phyloP scores from a whole-genome alignment of 2,113 vertebrate genomes.

The Paramormyrops kingsleyae region DNA sequence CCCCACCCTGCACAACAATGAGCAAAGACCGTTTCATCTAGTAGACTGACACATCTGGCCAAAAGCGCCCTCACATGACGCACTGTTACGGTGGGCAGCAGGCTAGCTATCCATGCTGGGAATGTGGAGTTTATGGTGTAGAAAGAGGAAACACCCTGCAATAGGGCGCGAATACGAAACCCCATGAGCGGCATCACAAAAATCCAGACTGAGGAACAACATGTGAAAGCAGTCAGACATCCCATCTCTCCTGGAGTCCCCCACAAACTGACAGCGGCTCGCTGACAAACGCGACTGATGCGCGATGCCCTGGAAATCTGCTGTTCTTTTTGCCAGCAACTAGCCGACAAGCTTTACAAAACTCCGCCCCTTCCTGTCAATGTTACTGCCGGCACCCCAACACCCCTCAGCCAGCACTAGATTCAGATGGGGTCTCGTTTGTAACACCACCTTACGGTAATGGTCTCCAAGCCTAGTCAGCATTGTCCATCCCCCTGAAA shows the following conservation, averaged over 20 bases:
- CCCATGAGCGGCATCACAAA: neutral
- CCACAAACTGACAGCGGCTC: neutral
- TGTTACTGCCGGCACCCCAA: no score
- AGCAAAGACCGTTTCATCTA: neutral
- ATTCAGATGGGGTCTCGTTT: neutral
- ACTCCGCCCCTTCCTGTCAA: neutral
- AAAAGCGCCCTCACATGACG: neutral
- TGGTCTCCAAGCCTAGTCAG: neutral
- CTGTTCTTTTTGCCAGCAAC: neutral
- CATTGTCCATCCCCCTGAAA: neutral
- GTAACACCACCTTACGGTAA: neutral
- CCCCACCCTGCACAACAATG: neutral
- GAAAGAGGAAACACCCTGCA: neutral
- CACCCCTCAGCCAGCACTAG: no score
- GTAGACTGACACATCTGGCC: neutral
- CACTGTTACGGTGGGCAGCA: neutral
- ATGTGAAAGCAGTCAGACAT: neutral
- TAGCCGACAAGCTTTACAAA: neutral
- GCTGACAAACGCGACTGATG: neutral
- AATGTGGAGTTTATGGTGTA: neutral
- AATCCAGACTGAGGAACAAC: neutral
- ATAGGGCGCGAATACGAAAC: neutral
- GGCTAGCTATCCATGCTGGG: neutral
- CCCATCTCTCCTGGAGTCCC: neutral
- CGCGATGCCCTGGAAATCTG: neutral